phyloP scores from a whole-genome alignment of 2,888 invertebrate species.

The Pheosia tremula region DNA sequence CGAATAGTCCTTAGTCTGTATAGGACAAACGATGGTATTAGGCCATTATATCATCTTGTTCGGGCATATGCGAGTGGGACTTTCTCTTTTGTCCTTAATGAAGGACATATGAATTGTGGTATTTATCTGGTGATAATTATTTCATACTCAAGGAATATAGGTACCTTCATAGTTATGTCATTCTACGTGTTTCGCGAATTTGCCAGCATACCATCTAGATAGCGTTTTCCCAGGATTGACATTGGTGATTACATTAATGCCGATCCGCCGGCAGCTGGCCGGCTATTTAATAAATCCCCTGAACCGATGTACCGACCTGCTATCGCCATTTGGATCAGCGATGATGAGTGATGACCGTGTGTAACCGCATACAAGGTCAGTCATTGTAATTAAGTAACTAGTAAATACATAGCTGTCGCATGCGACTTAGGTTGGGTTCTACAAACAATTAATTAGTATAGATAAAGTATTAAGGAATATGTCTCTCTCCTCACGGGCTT shows the following conservation, averaged over 20 bases:
- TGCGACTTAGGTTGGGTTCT: conserved; percentile 8
- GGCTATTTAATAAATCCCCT: conserved; percentile 65
- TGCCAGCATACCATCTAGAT: conserved; percentile 20
- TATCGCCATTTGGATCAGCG: conserved; percentile 67
- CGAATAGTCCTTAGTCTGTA: too few species aligned
- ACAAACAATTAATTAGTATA: too few species aligned
- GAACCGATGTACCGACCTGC: conserved; percentile 72
- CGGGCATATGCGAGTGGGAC: too few species aligned
- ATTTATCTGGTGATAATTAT: too few species aligned
- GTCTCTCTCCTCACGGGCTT: too few species aligned
- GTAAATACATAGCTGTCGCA: conserved; percentile 9
- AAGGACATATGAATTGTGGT: too few species aligned
- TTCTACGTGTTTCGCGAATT: neutral
- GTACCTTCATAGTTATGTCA: neutral
- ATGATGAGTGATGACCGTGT: conserved; percentile 68
- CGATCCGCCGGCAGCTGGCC: conserved; percentile 54
- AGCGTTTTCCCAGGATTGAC: conserved; percentile 39
- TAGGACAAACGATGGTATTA: too few species aligned
- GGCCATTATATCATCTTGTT: too few species aligned
- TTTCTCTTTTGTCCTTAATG: too few species aligned
- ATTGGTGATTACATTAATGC: conserved; percentile 37
- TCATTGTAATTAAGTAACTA: conserved; percentile 68
- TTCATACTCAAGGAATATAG: too few species aligned
- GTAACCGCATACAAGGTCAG: conserved; percentile 75
- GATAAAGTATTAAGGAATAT: too few species aligned